phyloP scores from a whole-genome alignment of 2,113 vertebrate genomes.

The Myiagra hebetior region DNA sequence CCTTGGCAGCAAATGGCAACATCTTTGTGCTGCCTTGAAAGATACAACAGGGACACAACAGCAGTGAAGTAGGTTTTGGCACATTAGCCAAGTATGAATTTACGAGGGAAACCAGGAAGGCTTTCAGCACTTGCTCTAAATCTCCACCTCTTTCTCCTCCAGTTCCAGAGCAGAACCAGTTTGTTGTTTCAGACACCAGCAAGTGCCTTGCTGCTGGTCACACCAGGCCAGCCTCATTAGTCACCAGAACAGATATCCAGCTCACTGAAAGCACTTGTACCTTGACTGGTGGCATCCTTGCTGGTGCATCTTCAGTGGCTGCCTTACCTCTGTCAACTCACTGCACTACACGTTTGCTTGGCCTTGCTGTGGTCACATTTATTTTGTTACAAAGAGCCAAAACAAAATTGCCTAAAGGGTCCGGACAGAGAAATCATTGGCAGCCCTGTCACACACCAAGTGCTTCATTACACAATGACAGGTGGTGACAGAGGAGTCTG shows the following conservation, averaged over 20 bases:
- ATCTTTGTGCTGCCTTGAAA: neutral
- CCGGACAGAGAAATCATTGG: neutral
- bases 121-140: neutral
- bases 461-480: rapidly evolving
- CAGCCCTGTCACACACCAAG: neutral
- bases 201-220: neutral
- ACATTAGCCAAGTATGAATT: neutral
- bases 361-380: neutral
- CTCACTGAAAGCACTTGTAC: neutral
- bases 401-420: neutral
- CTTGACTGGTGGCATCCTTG: neutral
- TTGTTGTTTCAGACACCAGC: neutral
- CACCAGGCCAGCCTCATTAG: neutral
- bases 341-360: rapidly evolving
- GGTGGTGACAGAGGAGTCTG: neutral
- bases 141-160: neutral
- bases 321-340: rapidly evolving
- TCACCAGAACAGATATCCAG: neutral
- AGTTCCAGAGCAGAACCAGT: neutral
- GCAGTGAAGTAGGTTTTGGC: neutral
- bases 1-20: neutral
- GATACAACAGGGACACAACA: neutral
- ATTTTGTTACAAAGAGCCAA: neutral
- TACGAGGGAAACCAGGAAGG: neutral
- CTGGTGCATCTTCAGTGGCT: neutral